Evolutionary conservation across 1,140 invertebrate species (phyloP).

Genomic region (Branchinecta lindahli): DNA sequence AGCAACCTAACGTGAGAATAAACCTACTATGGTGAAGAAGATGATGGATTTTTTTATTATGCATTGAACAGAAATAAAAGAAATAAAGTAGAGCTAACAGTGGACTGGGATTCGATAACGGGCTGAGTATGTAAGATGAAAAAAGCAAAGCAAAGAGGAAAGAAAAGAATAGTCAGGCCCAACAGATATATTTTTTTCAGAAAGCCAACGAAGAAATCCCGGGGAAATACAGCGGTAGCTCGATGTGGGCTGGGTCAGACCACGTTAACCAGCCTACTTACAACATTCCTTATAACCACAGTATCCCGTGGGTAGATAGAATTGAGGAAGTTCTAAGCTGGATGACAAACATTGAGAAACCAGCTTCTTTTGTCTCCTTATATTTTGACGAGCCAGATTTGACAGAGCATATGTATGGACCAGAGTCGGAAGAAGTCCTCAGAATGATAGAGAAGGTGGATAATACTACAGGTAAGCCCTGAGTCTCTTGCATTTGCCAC

Average conservation of each 20-base stretch:
- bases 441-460: conserved; percentile 8
- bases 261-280: conserved; percentile 17
- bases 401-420: conserved; percentile 22
- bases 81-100: too few species aligned
- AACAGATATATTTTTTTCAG: not conserved
- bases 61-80: too few species aligned
- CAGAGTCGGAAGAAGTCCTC: conserved; percentile 14
- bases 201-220: not conserved
- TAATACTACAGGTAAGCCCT: not conserved
- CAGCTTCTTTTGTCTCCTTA: conserved; percentile 22
- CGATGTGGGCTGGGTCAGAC: conserved; percentile 15
- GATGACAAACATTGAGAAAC: conserved; percentile 17
- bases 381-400: conserved; percentile 24
- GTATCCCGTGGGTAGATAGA: conserved; percentile 19
- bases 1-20: too few species aligned
- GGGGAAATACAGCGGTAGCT: conserved; percentile 4
- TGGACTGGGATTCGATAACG: too few species aligned
- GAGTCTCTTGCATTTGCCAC: too few species aligned
- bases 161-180: too few species aligned
- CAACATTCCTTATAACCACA: conserved; percentile 4
- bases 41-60: too few species aligned
- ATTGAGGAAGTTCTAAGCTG: conserved; percentile 20
- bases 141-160: too few species aligned
- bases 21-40: too few species aligned
- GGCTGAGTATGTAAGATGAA: too few species aligned